Base-by-base conservation (phyloP, 2,888 invertebrate genomes). In the Muschampia staudingeri region DNA sequence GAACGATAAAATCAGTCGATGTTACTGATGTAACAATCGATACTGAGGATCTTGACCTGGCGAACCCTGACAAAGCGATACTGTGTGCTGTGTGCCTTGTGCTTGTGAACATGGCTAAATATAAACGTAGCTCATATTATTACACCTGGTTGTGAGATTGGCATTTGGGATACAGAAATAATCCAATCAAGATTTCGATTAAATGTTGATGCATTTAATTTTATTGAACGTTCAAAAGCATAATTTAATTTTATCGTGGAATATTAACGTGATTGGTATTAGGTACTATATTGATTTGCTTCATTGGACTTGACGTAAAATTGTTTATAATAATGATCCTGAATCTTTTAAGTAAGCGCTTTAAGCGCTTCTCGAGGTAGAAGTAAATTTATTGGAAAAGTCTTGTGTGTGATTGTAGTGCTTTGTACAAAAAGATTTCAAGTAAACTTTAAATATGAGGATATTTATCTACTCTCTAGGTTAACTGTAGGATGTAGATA, bases 1-100 rank as follows among this genome's bases (percentile, higher is more conserved):
- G 73, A 67, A 52, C 73, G 79, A 80, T 80, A 75, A 73, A 67
- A 80, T 80, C 79, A 73, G 19, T 67, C 65, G 73, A 67, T 73
- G 67, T 37, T 73, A 30, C 44, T 65, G 61, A 79, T 72, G 78
- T 69, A 40, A 25, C 79, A 42, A 73, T 73, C 79, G 79, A 75
- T 73, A 72, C 48, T 5, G 44, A 52, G 79, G 48, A 67, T 73
- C 67, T 79, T 79, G 79, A 80, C 73, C 79, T 80, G 73, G 61
- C 25, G 79, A 80, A 73, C 71, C 48, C 12, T 34, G 30, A 77
- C 19, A 30, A 67, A 48, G 67, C 42, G 8, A 16, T 16, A 16
- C 25, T 6, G 70, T 16, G 9, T 42, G 30, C 25, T 6, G 70
- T 16, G 9, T 42, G 30, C 48, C 30, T 52, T 56, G 4, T 56